Base-by-base conservation (phyloP, 2,888 invertebrate species). In the Tetranychus piercei region DNA sequence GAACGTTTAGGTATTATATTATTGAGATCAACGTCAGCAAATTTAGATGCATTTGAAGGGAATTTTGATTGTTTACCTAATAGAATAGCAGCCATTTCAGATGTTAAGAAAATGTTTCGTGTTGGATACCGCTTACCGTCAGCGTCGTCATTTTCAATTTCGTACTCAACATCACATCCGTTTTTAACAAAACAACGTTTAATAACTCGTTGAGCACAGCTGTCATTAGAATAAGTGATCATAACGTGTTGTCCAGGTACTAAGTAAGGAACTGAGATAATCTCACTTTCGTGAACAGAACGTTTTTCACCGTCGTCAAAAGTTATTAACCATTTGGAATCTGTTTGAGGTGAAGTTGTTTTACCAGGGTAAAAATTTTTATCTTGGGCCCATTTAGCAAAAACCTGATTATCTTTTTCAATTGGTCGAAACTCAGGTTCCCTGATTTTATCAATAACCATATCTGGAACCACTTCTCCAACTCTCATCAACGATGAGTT, bases 351-450 rank as follows among this genome's bases (percentile, higher is more conserved):
- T 66, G 74, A 75, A 23, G 71, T 55, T 1, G 78, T 76, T 65
- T 71, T 73, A 20, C 78, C 79, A 11, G 79, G 78, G 76, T 79
- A 79, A 55, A 76, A 79, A 72, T 76, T 78, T 15, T 77, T 77
- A 74, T 78, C 79, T 55, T 15, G 9, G 9, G 55, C 55, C 55
- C 55, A 55, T n/a, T 78, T 78, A 22, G 78, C 78, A 78, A 78
- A 77, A 4, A 78, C 78, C 72, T 75, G 72, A 34, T 74, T 71
- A 69, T 76, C 77, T 76, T 43, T 43, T n/a, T n/a, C 23, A 22
- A 71, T 44, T 3, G 20, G 72, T 34, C n/a, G n/a, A 71, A 71
- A 71, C 23, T 71, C 76, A 6, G 74, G 22, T 65, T 67, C 64
- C 7, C 55, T 55, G 9, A 55, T 55, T 55, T 15, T 55, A 6